phyloP scores from a whole-genome alignment of 2,797 vertebrate genomes.

The Emydoidea blandingii region DNA sequence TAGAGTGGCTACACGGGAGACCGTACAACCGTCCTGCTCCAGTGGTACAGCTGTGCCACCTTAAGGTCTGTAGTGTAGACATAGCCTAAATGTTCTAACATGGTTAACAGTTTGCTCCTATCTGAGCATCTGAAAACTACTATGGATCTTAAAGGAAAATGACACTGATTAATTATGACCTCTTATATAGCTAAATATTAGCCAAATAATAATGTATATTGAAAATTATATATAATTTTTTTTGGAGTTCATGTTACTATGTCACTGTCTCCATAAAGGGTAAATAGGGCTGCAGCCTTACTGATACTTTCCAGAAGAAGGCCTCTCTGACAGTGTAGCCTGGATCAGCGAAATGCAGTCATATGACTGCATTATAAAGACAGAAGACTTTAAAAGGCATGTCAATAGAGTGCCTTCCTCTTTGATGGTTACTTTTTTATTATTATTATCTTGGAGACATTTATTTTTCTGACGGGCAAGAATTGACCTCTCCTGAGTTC shows the following conservation, averaged over 20 bases:
- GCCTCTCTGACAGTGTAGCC: background rate
- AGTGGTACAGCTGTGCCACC: too few species aligned
- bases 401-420: background rate
- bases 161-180: background rate
- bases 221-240: background rate
- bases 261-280: background rate
- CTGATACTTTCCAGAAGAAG: background rate
- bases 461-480: background rate
- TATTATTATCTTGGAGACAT: background rate
- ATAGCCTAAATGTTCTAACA: background rate
- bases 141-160: background rate
- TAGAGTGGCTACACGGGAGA: too few species aligned
- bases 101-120: background rate
- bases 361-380: background rate
- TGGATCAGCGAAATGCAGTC: background rate
- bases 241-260: background rate
- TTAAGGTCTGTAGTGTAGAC: too few species aligned
- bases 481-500: background rate
- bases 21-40: too few species aligned
- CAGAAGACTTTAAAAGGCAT: background rate
- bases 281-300: background rate
- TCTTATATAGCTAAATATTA: background rate
- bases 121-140: background rate
- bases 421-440: background rate
- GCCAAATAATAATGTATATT: background rate